Conservation (phyloP, 1,140 invertebrate species). For the Polypedilum vanderplanki region DNA sequence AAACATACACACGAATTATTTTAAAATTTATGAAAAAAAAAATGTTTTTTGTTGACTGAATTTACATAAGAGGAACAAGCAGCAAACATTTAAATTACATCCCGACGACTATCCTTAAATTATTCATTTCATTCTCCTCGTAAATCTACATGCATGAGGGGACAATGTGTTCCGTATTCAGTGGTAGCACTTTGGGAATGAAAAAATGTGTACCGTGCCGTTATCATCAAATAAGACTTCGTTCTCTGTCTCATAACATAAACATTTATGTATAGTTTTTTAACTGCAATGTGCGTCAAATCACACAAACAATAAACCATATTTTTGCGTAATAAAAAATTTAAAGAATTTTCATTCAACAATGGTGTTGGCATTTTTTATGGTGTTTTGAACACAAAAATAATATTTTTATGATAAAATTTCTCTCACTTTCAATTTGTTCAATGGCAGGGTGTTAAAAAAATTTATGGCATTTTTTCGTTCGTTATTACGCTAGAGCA, state of each 20-base stretch:
- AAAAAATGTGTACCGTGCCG: neutral
- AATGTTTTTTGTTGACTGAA: too few species aligned
- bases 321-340: neutral
- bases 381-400: neutral
- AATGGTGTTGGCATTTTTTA: neutral
- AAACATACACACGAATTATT: too few species aligned
- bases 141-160: neutral
- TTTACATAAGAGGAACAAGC: neutral
- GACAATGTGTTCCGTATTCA: too few species aligned
- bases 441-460: neutral
- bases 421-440: neutral
- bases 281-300: neutral
- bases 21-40: too few species aligned
- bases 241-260: neutral
- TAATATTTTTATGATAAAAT: neutral
- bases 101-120: neutral
- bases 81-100: neutral
- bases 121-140: neutral
- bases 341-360: neutral
- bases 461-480: slow-evolving; percentile 5
- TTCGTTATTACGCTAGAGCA: neutral
- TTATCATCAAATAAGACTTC: neutral
- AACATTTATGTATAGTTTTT: neutral
- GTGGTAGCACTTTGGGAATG: neutral
- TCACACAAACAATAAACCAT: neutral